phyloP scores from a whole-genome alignment of 30 jellyfish, hydroid and myxozoan genomes.

The Rhopilema esculentum region DNA sequence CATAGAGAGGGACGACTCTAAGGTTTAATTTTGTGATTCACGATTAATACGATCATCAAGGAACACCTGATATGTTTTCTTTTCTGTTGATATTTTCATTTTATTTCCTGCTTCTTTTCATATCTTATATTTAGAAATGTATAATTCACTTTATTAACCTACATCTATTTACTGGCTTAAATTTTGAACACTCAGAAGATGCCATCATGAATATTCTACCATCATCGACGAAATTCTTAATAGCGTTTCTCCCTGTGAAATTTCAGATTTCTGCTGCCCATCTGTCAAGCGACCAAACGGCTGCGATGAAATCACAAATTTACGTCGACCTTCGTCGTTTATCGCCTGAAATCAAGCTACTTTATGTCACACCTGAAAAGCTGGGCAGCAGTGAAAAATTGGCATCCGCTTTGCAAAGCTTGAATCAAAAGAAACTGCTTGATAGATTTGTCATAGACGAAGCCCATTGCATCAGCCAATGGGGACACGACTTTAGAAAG shows the following conservation, averaged over 20 bases:
- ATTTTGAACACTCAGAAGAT: too few relatives aligned
- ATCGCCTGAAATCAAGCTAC: constrained; percentile 87
- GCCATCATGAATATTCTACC: too few relatives aligned
- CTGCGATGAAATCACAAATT: constrained; percentile 72
- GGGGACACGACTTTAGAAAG: constrained; percentile 99
- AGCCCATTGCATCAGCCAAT: constrained; percentile 99
- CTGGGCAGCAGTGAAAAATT: constrained; percentile 84
- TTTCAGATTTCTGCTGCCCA: constrained; percentile 95
- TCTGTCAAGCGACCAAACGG: constrained; percentile 89
- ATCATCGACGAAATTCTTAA: too few relatives aligned
- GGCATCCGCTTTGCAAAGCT: constrained; percentile 56
- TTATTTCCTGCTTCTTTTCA: too few relatives aligned
- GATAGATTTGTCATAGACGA: constrained; percentile 98
- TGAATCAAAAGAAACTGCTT: constrained; percentile 65
- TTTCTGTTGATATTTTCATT: too few relatives aligned
- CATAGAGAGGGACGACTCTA: too few relatives aligned
- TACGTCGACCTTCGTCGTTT: constrained; percentile 76
- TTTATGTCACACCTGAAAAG: constrained; percentile 99
- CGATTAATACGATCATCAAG: too few relatives aligned
- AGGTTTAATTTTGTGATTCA: too few relatives aligned
- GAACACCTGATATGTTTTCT: too few relatives aligned
- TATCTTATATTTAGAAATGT: too few relatives aligned
- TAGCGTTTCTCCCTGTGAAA: not conserved
- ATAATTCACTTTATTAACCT: too few relatives aligned
- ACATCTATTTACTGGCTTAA: too few relatives aligned